Evolutionary conservation across 2,888 invertebrate genomes (phyloP), one percentile per base, ranked within the genome.

Genomic region (Resseliella maxima): DNA sequence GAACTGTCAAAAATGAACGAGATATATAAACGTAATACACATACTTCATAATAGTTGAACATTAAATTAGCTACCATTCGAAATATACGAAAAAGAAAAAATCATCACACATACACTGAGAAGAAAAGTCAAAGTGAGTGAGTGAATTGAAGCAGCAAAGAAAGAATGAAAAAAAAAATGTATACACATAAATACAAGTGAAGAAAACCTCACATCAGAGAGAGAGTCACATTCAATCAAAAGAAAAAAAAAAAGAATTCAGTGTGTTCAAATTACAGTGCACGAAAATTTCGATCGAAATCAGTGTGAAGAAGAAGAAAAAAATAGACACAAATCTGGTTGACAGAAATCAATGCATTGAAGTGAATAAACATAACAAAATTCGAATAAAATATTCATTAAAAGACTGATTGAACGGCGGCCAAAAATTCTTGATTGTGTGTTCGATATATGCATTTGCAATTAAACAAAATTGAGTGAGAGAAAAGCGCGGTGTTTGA

Each of bases 1-100:
- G 72, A 72, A 72, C 3, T 72, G 72, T 72, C 72, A 72, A 72
- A 31, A 59, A n/a, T n/a, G n/a, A n/a, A n/a, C n/a, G n/a, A n/a
- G n/a, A 24, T 24, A 59, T 18, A 59, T 6, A 59, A 59, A 59
- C 59, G 59, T 72, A 72, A 72, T 72, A 72, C 72, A 72, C 72
- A 72, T 72, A 72, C 72, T 72, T 72, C 72, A 72, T 72, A 72
- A 72, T 35, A 72, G 72, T 31, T 72, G 31, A 72, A 72, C 72
- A 72, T 72, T 35, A 72, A 72, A 72, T 72, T 72, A 72, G 72
- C 72, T 72, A 72, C 31, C 72, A 72, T 72, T 72, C 72, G 72
- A 15, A 72, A 72, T 72, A 31, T n/a, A n/a, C n/a, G n/a, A n/a
- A n/a, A n/a, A n/a, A 59, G 15, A 59, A 41, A 41, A 50, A 50